Evolutionary conservation across 2,888 invertebrate genomes (phyloP), one percentile per base, ranked within the genome.

Genomic region (Protonemura montana): DNA sequence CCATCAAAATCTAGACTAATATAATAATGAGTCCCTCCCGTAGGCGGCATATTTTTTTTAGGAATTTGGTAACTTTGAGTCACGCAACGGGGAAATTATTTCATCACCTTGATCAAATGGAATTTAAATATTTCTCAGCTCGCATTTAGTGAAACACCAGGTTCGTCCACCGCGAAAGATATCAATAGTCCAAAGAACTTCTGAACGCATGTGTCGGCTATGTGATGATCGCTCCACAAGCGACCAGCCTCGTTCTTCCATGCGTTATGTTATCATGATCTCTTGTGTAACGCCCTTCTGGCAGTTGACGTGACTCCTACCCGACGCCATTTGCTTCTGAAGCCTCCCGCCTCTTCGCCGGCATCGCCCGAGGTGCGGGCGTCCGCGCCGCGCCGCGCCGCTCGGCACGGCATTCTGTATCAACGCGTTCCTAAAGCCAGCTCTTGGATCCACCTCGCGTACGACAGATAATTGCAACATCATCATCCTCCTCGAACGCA

Each of bases 391-490:
- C 80, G 10, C 6, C 26, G 27, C 28, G 10, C 5, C 10, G 35
- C 35, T 10, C 35, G 35, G 5, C 21, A 2, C 59, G 59, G 13
- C 59, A 7, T 59, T 59, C 59, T 59, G 59, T 59, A 59, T 59
- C 59, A 59, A 59, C 59, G 13, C 59, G 35, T 35, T 35, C 35
- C 35, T 35, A 59, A n/a, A n/a, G 21, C 59, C 21, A 10, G 59
- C 59, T 13, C 6, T 21, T 21, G 16, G 59, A 41, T 41, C 59
- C 59, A 21, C 6, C 59, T 10, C 59, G 10, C n/a, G n/a, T n/a
- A 27, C 78, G 78, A 27, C 0, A 26, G 78, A 30, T 81, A 81
- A 81, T 81, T 81, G 81, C 81, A 30, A 81, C 81, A 81, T 81
- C 81, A 81, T 81, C 81, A 28, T 81, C 30, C 26, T 59, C 59